Base-by-base conservation (phyloP, 2,888 invertebrate species). In the Catocala sponsa region DNA sequence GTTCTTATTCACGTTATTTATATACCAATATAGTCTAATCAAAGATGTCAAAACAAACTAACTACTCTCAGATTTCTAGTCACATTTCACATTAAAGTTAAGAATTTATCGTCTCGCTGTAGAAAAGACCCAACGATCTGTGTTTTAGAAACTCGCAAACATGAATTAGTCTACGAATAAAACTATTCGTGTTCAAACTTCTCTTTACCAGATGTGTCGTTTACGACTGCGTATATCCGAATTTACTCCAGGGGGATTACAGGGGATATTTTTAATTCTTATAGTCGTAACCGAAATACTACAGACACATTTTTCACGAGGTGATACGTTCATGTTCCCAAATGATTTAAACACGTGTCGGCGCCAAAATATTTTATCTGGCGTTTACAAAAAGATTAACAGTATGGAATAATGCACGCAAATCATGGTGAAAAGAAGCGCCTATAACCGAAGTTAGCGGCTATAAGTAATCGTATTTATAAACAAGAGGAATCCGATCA, bases 401-500 rank as follows among this genome's bases (percentile, higher is more conserved):
- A 47, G 43, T 65, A 55, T 52, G 48, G 63, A 63, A 65, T 62
- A 52, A 44, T 35, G 38, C n/a, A 38, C 7, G 9, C 35, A 38
- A 38, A 38, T 9, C 9, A 38, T 9, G 6, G 25, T n/a, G 25
- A 59, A 57, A 70, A 62, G 54, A 62, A 62, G 55, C 33, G 15
- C 9, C 32, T 62, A 33, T 42, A 47, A 48, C 10, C 48, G n/a
- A n/a, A n/a, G n/a, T n/a, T n/a, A n/a, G n/a, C n/a, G n/a, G n/a
- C n/a, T n/a, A n/a, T n/a, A n/a, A n/a, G n/a, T n/a, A n/a, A n/a
- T n/a, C n/a, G 6, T 11, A 59, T 25, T 25, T 25, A 25, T 38
- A 66, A 65, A 59, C 44, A 55, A 61, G 60, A 72, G 73, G 66
- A 50, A 73, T 71, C 55, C 67, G 60, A 63, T 46, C 61, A 68